Base-by-base conservation (phyloP, 2,797 vertebrate genomes). In the Acanthis flammea region DNA sequence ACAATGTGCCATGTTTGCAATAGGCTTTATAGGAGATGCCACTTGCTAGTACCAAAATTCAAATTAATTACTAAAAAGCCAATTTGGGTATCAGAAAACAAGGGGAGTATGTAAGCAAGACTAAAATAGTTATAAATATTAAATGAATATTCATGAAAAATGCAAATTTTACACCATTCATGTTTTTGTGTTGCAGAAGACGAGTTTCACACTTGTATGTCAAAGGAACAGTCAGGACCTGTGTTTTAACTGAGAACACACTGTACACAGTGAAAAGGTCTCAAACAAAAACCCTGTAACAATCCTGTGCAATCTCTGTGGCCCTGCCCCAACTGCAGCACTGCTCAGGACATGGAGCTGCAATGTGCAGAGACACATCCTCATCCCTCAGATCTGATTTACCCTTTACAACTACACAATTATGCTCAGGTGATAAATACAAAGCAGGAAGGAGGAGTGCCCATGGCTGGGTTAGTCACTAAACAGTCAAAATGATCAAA, bases 41-140 rank as follows among this genome's bases (percentile, higher is more conserved):
- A 31, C 70, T 95, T 25, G 39, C 51, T 45, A 84, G 58, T 8
- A 60, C 31, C 82, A 84, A 88, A 88, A 95, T 88, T 72, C 66
- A 62, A 70, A 88, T 90, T 90, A 81, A 90, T 92, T 90, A 65
- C 82, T 70, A 86, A 92, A 90, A 94, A 53, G 33, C 24, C 14
- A 12, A 1, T 72, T 35, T 78, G 73, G 72, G 37, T 81, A 66
- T 48, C 58, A 70, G 76, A 50, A 93, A 96, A 75, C 62, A 92
- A 60, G 79, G 21, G 19, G 41, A 70, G 19, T 55, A 45, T 39
- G 55, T 73, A 72, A 83, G 76, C 58, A 75, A 88, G 73, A 54
- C 30, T 54, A 84, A 95, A 94, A 86, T 78, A 86, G 92, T 72
- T 81, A 81, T 88, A 91, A 91, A 90, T 92, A 92, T 92, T 92